These are phyloP conservation scores for Tricholauxania praeusta DNA, from an alignment of 2,888 invertebrate genomes.

Conservation along the genomic window DNA sequence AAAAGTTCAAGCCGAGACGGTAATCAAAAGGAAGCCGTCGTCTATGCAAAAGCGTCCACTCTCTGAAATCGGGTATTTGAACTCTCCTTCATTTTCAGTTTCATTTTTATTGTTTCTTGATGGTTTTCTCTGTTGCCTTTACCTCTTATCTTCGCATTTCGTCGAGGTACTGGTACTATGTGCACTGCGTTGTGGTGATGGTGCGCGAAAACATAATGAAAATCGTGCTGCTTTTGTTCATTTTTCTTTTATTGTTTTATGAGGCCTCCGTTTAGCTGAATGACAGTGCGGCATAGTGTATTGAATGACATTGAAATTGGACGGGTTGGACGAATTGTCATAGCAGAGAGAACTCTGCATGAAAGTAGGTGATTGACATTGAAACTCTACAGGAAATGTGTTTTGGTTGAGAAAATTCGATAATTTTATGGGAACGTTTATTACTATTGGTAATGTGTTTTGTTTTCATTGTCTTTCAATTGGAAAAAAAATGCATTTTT, in stretches of 20 bases:
- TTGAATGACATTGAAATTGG: no score
- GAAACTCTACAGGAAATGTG: constrained; percentile 14
- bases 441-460: no score
- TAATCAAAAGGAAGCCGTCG: background rate
- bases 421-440: no score
- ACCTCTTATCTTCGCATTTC: background rate
- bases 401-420: no score
- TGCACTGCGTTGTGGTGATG: background rate
- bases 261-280: background rate
- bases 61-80: constrained; percentile 27
- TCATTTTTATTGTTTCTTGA: constrained; percentile 54
- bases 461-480: no score
- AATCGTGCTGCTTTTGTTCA: no score
- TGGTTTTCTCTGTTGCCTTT: constrained; percentile 43
- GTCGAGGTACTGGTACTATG: no score
- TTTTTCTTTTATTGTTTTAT: background rate
- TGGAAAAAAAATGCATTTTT: no score
- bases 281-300: background rate
- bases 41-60: constrained; percentile 15
- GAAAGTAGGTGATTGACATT: constrained; percentile 33
- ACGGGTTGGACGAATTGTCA: no score
- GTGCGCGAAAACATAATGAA: no score
- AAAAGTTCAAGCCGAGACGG: background rate
- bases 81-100: constrained; percentile 22
- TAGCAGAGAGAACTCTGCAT: background rate